Percentiles rank a stretch among this genome's conserved stretches.
These are phyloP conservation scores for Pemphredon lugubris DNA, from an alignment of 2,888 invertebrate species.

Conservation along the genomic window DNA sequence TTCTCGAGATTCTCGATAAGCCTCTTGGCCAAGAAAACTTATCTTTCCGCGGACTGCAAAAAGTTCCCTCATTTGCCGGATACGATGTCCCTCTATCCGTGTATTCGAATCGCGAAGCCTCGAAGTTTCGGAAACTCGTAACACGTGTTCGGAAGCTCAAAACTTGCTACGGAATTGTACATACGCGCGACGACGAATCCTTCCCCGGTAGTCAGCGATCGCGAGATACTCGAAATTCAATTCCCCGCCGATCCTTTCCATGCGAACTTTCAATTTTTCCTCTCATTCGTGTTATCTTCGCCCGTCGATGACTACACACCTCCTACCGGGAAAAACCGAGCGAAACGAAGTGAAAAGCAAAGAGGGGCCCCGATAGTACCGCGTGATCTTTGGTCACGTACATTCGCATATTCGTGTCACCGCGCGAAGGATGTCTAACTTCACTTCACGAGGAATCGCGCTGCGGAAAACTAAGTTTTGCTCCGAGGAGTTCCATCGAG, in stretches of 20 bases:
- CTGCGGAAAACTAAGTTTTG: conserved; percentile 5
- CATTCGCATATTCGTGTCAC: conserved; percentile 1
- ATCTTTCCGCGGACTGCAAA: conserved; percentile 39
- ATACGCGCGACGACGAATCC: conserved; percentile 40
- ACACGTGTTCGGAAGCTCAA: conserved; percentile 49
- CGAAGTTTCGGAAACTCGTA: conserved; percentile 46
- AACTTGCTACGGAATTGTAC: conserved; percentile 30
- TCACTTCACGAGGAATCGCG: conserved; percentile 9
- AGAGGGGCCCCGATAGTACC: conserved; percentile 34
- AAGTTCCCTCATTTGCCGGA: conserved; percentile 64
- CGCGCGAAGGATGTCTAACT: too few species aligned
- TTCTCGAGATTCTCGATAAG: conserved; percentile 17
- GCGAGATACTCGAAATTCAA: conserved; percentile 11
- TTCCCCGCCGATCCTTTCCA: conserved; percentile 30
- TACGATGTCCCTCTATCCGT: conserved; percentile 17
- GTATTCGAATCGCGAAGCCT: conserved; percentile 23
- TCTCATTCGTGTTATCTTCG: conserved; percentile 13
- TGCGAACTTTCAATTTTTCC: conserved; percentile 34
- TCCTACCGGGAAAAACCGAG: conserved; percentile 13
- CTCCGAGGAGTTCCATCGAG: not conserved
- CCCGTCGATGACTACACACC: conserved; percentile 12
- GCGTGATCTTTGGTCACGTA: conserved; percentile 24
- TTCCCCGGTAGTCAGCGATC: conserved; percentile 41
- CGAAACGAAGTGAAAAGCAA: conserved; percentile 23
- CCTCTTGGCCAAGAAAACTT: conserved; percentile 14